phyloP scores from a whole-genome alignment of 2,888 invertebrate genomes.

The Catonia carolina region DNA sequence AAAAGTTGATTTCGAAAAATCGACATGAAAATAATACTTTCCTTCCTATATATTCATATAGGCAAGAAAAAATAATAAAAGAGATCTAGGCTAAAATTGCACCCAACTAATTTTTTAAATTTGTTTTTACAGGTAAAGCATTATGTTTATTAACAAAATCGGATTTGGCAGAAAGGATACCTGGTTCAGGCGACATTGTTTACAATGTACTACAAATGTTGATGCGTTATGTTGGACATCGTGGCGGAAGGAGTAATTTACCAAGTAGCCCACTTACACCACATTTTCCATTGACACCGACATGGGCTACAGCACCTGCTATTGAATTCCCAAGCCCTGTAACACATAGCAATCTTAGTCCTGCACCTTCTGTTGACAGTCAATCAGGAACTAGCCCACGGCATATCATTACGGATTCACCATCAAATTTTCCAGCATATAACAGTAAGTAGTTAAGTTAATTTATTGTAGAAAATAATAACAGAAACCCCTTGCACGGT shows the following conservation, averaged over 20 bases:
- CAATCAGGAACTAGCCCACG: not conserved
- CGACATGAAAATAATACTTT: no score
- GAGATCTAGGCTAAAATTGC: no score
- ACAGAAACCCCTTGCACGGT: no score
- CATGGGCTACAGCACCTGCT: conserved; percentile 59
- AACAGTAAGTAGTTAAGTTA: not conserved
- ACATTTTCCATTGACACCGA: conserved; percentile 37
- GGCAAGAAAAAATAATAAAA: no score
- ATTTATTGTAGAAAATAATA: no score
- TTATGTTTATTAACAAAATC: conserved; percentile 81
- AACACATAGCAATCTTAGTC: conserved; percentile 67
- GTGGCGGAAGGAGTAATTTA: conserved; percentile 19
- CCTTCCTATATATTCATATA: no score
- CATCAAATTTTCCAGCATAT: not conserved
- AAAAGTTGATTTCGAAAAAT: no score
- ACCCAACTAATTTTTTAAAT: no score
- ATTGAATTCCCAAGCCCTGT: conserved; percentile 1
- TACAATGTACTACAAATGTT: conserved; percentile 88
- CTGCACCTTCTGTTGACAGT: conserved; percentile 67
- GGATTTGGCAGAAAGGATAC: conserved; percentile 85
- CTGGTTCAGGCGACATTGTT: conserved; percentile 87
- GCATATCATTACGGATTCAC: not conserved
- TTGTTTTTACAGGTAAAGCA: conserved; percentile 66
- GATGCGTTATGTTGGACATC: conserved; percentile 53
- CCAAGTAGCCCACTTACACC: conserved; percentile 41